Evolutionary conservation across 2,113 vertebrate genomes (phyloP).

Genomic region (Dasyurus viverrinus): DNA sequence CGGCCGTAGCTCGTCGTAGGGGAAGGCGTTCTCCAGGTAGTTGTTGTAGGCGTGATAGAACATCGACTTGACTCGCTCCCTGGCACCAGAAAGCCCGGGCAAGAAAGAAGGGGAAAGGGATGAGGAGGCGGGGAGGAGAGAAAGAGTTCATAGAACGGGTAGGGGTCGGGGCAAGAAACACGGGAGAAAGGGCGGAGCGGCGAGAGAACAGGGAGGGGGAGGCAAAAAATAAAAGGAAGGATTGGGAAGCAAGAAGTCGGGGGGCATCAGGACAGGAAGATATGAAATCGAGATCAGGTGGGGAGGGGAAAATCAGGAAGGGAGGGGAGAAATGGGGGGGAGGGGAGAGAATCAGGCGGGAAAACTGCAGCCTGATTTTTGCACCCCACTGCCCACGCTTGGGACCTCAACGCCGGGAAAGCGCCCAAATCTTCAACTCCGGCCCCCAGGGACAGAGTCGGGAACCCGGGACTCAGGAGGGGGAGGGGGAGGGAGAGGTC

Average conservation of each 20-base stretch:
- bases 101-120: constrained; percentile 6
- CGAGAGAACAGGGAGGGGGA: not conserved
- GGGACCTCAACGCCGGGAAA: not conserved
- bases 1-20: constrained; percentile 96
- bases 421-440: not conserved
- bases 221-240: not conserved
- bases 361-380: constrained; percentile 35
- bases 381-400: not conserved
- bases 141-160: not conserved
- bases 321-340: too few relatives aligned
- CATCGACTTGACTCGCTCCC: constrained; percentile 94
- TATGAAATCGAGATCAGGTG: not conserved
- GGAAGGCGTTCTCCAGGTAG: constrained; percentile 96
- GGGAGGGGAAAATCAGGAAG: not conserved
- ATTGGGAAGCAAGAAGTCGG: not conserved
- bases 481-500: not conserved
- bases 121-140: too few relatives aligned
- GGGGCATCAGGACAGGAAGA: not conserved
- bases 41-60: constrained; percentile 99
- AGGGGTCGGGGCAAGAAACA: not conserved
- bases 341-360: not conserved
- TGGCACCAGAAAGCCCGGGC: constrained; percentile 69
- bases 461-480: not conserved
- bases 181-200: not conserved
- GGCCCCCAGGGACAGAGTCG: not conserved